These are phyloP conservation scores for Asbolus verrucosus DNA, from an alignment of 1,140 invertebrate species.

Conservation along the genomic window DNA sequence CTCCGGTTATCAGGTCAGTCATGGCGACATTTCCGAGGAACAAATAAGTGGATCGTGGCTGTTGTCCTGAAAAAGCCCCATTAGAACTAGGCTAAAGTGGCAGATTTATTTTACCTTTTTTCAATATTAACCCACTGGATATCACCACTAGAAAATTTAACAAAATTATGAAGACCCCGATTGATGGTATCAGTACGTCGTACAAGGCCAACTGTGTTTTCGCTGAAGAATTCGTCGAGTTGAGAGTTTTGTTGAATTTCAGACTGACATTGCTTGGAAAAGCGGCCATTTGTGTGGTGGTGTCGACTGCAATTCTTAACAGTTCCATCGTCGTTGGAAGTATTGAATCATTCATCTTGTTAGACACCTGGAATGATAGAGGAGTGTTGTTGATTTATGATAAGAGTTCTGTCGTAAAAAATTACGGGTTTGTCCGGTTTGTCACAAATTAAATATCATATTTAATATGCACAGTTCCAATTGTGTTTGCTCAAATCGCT, in stretches of 20 bases:
- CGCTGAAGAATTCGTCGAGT: slow-evolving; percentile 31
- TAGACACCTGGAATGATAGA: not conserved
- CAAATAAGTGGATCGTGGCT: slow-evolving; percentile 70
- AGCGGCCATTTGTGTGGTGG: slow-evolving; percentile 11
- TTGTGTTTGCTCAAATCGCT: slow-evolving; percentile 1
- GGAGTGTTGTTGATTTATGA: slow-evolving; percentile 17
- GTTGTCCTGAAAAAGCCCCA: slow-evolving; percentile 64
- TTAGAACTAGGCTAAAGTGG: slow-evolving; percentile 9
- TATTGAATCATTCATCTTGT: not conserved
- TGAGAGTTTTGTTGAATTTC: slow-evolving; percentile 10
- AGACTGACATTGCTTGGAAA: too few relatives aligned
- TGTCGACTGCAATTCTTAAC: not conserved
- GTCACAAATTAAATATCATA: not conserved
- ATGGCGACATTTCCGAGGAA: slow-evolving; percentile 72
- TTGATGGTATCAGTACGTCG: slow-evolving; percentile 62
- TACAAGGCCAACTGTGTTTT: slow-evolving; percentile 58
- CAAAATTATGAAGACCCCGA: slow-evolving; percentile 68
- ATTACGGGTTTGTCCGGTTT: not conserved
- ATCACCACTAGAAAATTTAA: slow-evolving; percentile 70
- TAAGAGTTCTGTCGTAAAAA: slow-evolving; percentile 8
- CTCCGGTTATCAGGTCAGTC: slow-evolving; percentile 69
- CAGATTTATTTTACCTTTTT: slow-evolving; percentile 65
- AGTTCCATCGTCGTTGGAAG: not conserved
- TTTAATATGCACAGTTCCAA: not conserved
- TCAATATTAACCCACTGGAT: slow-evolving; percentile 70